Percentiles rank a stretch among this genome's conserved stretches.
Conservation (phyloP, 30 jellyfish, hydroid and myxozoan species). For the Hydractinia echinata region DNA sequence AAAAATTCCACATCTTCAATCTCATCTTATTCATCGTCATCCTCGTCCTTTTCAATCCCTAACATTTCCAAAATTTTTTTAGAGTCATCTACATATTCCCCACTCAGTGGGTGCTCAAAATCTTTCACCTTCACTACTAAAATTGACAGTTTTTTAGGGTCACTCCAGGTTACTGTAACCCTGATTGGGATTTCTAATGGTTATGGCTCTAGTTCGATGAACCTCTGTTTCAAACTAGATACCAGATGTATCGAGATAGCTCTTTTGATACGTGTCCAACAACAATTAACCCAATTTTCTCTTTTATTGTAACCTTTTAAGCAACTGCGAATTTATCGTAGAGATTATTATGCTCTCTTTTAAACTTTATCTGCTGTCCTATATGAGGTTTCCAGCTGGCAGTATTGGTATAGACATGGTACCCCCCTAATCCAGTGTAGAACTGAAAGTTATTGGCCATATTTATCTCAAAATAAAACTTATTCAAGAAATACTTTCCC, state of each 20-base stretch:
- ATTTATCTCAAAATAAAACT: not conserved
- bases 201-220: not conserved
- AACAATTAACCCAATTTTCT: conserved; percentile 8
- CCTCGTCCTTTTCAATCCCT: not conserved
- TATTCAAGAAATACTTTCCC: too few species aligned
- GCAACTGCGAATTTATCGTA: not conserved
- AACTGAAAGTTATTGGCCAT: conserved; percentile 1
- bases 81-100: too few species aligned
- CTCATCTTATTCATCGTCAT: not conserved
- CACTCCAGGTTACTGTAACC: not conserved
- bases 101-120: too few species aligned
- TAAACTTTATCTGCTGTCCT: not conserved
- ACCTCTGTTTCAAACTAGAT: not conserved
- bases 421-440: conserved; percentile 6
- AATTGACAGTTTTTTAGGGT: too few species aligned
- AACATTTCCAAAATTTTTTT: too few species aligned
- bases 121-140: too few species aligned
- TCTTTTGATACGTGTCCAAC: not conserved
- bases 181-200: not conserved
- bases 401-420: conserved; percentile 8
- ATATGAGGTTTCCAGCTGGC: conserved; percentile 1
- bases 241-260: conserved; percentile 1
- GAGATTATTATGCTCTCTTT: not conserved
- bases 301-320: not conserved
- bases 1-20: not conserved